Conservation (phyloP, 2,113 vertebrate species). For the Cnemophilus loriae region DNA sequence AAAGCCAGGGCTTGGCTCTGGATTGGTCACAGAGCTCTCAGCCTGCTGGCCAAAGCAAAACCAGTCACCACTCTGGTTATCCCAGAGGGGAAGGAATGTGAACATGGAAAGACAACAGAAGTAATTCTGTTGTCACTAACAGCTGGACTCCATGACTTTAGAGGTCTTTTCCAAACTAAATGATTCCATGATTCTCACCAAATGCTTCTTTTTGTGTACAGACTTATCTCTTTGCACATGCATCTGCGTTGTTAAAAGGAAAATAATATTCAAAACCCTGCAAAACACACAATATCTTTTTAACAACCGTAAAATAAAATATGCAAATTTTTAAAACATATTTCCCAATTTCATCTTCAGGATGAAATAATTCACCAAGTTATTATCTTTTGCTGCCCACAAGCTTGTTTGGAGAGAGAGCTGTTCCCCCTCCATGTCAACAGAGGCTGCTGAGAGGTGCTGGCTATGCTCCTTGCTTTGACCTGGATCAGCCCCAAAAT, state of each 20-base stretch:
- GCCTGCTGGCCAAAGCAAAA: background rate
- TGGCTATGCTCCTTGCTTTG: background rate
- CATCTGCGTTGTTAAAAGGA: background rate
- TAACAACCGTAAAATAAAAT: background rate
- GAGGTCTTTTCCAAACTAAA: background rate
- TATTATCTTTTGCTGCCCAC: background rate
- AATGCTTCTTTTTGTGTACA: background rate
- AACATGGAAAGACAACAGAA: background rate
- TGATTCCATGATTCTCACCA: background rate
- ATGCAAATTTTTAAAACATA: rapidly evolving
- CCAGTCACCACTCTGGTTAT: background rate
- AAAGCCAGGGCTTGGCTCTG: background rate
- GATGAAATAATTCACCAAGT: background rate
- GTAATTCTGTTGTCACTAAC: background rate
- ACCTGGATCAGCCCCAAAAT: background rate
- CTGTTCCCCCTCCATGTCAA: rapidly evolving
- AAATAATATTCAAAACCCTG: rapidly evolving
- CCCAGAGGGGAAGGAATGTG: background rate
- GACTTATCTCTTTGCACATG: background rate
- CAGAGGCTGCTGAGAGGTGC: rapidly evolving
- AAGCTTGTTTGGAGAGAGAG: background rate
- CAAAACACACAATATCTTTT: background rate
- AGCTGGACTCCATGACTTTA: background rate
- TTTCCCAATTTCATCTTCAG: background rate
- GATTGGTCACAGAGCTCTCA: rapidly evolving